Conservation (phyloP, 2,113 vertebrate genomes). For the Xyliphius kryptos region DNA sequence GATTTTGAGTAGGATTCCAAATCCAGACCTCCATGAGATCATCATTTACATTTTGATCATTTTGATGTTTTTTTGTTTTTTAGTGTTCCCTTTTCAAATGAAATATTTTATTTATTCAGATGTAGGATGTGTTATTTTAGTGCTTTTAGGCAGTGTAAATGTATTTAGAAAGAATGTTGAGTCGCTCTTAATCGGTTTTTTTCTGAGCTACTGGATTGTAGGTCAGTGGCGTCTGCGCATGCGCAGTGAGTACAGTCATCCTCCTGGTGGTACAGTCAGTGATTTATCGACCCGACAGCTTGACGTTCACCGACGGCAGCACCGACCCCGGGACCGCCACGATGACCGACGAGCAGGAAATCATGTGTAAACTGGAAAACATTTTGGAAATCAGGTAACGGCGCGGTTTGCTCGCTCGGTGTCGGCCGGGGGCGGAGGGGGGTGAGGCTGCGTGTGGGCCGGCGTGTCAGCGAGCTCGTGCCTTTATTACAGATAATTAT, state of each 20-base stretch:
- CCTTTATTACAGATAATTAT: neutral
- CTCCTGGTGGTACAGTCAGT: neutral
- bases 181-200: neutral
- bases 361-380: slow-evolving; percentile 87
- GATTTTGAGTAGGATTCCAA: no score
- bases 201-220: neutral
- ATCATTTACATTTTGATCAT: no score
- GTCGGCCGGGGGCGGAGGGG: no score
- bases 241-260: neutral
- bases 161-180: no score
- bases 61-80: no score
- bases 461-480: neutral
- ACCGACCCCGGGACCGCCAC: neutral
- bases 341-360: slow-evolving; percentile 84
- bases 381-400: slow-evolving; percentile 83
- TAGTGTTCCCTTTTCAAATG: no score
- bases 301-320: no score
- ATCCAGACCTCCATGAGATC: no score
- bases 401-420: neutral
- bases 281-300: neutral
- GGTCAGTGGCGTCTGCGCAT: neutral
- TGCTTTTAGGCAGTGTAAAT: no score
- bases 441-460: slow-evolving; percentile 5
- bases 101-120: no score
- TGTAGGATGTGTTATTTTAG: no score